A percentile compares a stretch with the other conserved stretches of the same genome.
Conservation (phyloP, 92 coral and sea anemone genomes). For the Parazoanthus atlanticus region DNA sequence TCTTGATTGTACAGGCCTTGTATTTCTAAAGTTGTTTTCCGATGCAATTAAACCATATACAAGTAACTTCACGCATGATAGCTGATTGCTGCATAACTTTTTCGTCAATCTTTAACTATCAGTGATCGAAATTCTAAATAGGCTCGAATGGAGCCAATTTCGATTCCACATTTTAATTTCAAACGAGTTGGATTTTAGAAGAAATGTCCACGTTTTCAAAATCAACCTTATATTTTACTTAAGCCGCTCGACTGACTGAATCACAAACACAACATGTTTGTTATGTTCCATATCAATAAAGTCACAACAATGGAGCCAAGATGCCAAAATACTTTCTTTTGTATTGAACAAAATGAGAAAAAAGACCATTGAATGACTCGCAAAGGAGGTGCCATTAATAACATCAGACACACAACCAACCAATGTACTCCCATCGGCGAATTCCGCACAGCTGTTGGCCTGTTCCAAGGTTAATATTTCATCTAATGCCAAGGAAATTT, state of each 20-base stretch:
- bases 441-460: conserved; percentile 28
- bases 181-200: not conserved
- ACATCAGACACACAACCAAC: not conserved
- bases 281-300: conserved; percentile 9
- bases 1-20: not conserved
- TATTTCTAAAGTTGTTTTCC: conserved; percentile 8
- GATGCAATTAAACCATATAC: not conserved
- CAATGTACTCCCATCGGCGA: not conserved
- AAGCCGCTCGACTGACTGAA: not conserved
- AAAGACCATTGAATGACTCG: conserved; percentile 2
- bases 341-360: conserved; percentile 13
- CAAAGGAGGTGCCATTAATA: conserved; percentile 31
- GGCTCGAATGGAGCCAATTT: not conserved
- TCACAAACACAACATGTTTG: not conserved
- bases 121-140: conserved; percentile 2
- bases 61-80: not conserved
- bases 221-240: too few relatives aligned
- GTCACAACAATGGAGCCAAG: conserved; percentile 1
- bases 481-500: not conserved
- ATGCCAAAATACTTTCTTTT: conserved; percentile 30
- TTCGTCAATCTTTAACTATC: conserved; percentile 1
- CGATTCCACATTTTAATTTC: not conserved
- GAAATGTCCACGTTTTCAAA: not conserved
- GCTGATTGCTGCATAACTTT: not conserved
- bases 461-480: not conserved